Evolutionary conservation across 2,888 invertebrate genomes (phyloP), one percentile per base, ranked within the genome.

Genomic region (Neocrepidodera transversa): DNA sequence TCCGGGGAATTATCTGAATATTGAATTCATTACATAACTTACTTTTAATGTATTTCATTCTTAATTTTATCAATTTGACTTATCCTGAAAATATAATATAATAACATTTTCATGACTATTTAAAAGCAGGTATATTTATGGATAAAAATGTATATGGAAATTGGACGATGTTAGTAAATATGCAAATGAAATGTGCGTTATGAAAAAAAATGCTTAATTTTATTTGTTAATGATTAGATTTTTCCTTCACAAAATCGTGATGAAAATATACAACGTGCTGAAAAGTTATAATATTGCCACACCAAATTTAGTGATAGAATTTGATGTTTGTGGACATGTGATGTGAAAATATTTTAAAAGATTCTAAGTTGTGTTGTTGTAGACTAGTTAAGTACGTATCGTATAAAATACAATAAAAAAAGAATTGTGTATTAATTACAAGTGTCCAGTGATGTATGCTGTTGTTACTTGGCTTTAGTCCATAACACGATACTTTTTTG

Each of bases 351-450:
- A 18, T 54, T 7, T 54, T 45, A 13, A 28, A 16, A 18, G 17
- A 10, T 18, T 49, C n/a, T 23, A 51, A 17, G 16, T n/a, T 43
- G 17, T 54, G 43, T 35, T 42, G n/a, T 18, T 32, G 36, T 28
- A 38, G 11, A 30, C 16, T 36, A 10, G 16, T n/a, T 51, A 52
- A 6, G 14, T 32, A 38, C 7, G n/a, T 26, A 40, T 32, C 28
- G 17, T 23, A 32, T 11, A 2, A 18, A 8, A 17, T 36, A 43
- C 11, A 43, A 42, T n/a, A n/a, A n/a, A n/a, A 56, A 58, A 35
- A 63, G 42, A 55, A 60, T 23, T 58, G 68, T 69, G 69, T 69
- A 68, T 69, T 69, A 69, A 68, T 69, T 62, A 69, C 69, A 68
- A 58, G 50, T 59, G 50, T 63, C 58, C 16, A 58, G 58, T 58